Conservation (phyloP, 2,888 invertebrate genomes). For the Sesamia inferens region DNA sequence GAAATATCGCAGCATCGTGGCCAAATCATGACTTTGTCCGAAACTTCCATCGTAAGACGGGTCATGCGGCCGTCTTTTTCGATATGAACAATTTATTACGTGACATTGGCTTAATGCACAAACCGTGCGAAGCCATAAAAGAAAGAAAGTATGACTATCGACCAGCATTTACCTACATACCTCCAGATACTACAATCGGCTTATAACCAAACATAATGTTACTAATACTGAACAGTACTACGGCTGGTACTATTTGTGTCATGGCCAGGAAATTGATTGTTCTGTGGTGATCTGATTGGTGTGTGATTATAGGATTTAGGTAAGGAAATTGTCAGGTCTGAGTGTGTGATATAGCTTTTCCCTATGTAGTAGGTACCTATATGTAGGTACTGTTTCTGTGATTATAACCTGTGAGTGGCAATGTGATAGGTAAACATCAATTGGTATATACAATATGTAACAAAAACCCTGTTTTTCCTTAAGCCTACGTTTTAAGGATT, state of each 20-base stretch:
- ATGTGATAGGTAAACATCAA: not conserved
- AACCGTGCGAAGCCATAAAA: too few relatives aligned
- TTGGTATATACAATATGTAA: too few relatives aligned
- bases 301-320: not conserved
- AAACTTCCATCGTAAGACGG: too few relatives aligned
- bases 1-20: too few relatives aligned
- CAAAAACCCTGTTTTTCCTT: too few relatives aligned
- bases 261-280: constrained; percentile 38
- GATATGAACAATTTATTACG: too few relatives aligned
- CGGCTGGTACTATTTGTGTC: constrained; percentile 32
- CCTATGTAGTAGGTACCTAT: not conserved
- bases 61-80: too few relatives aligned
- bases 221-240: constrained; percentile 10
- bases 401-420: not conserved
- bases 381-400: not conserved
- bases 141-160: too few relatives aligned
- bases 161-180: constrained; percentile 15
- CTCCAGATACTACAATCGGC: not conserved
- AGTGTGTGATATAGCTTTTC: not conserved
- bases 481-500: too few relatives aligned
- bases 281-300: not conserved
- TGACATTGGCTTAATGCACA: too few relatives aligned
- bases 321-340: not conserved
- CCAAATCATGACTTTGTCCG: too few relatives aligned
- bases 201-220: not conserved